These are phyloP conservation scores for Cynocephalus volans DNA, from an alignment of 2,113 vertebrate species.

Conservation along the genomic window DNA sequence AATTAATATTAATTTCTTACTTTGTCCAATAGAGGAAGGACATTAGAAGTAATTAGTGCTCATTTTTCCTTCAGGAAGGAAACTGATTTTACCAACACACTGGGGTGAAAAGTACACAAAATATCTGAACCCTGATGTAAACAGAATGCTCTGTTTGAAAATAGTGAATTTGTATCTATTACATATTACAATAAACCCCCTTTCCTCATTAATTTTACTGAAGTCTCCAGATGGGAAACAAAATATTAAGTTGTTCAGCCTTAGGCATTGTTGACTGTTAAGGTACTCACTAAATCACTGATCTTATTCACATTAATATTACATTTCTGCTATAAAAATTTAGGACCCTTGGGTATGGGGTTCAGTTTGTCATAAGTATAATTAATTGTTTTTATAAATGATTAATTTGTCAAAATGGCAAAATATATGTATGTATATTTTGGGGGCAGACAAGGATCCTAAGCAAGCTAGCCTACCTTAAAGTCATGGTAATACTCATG, in stretches of 20 bases:
- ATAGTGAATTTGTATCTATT: conserved; percentile 94
- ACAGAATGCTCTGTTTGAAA: conserved; percentile 90
- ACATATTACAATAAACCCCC: conserved; percentile 93
- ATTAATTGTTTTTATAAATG: conserved; percentile 98
- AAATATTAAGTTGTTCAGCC: conserved; percentile 99
- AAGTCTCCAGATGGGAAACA: conserved; percentile 99
- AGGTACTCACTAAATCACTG: conserved; percentile 98
- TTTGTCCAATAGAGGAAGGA: conserved; percentile 47
- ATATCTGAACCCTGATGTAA: conserved; percentile 90
- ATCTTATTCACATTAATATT: conserved; percentile 96
- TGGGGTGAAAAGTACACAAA: conserved; percentile 86
- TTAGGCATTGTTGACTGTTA: conserved; percentile 96
- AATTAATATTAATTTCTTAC: conserved; percentile 73
- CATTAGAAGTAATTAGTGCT: not conserved
- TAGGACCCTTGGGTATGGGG: conserved; percentile 94
- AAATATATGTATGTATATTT: conserved; percentile 81
- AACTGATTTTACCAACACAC: conserved; percentile 82
- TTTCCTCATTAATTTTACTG: conserved; percentile 99
- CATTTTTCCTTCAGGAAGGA: conserved; percentile 86
- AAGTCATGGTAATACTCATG: conserved; percentile 96
- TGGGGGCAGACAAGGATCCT: conserved; percentile 90
- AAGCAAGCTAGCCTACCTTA: conserved; percentile 95
- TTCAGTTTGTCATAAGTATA: conserved; percentile 99
- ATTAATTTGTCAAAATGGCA: conserved; percentile 97
- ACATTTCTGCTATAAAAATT: conserved; percentile 93